Conservation (phyloP, 2,888 invertebrate species). For the Trissonchulus sp. region DNA sequence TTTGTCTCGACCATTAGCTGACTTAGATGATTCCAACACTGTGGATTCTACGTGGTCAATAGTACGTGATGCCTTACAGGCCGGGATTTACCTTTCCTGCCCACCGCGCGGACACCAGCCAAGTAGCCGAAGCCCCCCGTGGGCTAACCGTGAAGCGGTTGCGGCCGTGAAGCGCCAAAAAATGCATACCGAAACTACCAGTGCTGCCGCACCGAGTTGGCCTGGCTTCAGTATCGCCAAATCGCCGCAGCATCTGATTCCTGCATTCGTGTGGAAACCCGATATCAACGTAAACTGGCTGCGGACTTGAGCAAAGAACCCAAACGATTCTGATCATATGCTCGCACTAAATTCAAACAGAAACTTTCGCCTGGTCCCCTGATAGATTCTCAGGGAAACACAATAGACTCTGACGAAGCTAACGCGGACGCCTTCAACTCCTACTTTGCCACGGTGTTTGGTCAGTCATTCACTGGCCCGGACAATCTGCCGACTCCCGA, state of each 20-base stretch:
- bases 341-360: background rate
- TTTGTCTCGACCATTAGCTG: too few species aligned
- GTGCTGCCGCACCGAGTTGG: background rate
- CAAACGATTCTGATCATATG: slow-evolving; percentile 6
- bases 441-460: background rate
- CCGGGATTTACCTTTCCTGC: too few species aligned
- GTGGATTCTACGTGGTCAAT: too few species aligned
- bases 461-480: background rate
- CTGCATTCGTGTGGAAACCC: background rate
- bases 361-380: background rate
- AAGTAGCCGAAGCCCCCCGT: background rate
- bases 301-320: background rate
- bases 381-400: background rate
- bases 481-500: background rate
- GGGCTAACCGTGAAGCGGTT: background rate
- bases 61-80: too few species aligned
- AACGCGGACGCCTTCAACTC: background rate
- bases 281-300: slow-evolving; percentile 1
- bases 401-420: background rate
- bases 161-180: background rate
- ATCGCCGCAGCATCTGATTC: background rate
- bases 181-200: slow-evolving; percentile 10
- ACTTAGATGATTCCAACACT: too few species aligned
- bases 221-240: background rate
- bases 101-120: too few species aligned